phyloP scores from a whole-genome alignment of 2,888 invertebrate genomes.

The Chorisops tibialis region DNA sequence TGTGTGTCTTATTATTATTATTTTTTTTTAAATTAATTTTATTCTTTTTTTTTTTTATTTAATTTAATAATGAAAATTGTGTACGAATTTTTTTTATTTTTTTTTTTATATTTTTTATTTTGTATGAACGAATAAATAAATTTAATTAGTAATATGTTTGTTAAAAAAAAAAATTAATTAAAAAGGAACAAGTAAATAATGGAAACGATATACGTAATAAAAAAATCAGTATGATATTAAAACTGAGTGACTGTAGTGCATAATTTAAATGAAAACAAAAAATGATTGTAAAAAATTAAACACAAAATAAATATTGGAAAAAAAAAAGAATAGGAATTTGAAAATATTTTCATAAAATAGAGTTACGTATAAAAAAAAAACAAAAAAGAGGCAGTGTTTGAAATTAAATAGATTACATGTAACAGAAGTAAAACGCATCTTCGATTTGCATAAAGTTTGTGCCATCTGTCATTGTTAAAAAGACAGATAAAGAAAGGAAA shows the following conservation, averaged over 20 bases:
- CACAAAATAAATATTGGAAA: neutral
- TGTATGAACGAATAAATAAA: neutral
- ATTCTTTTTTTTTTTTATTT: slow-evolving; percentile 23
- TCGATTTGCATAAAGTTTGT: slow-evolving; percentile 24
- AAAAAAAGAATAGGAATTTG: neutral
- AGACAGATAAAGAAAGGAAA: neutral
- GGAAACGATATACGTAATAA: slow-evolving; percentile 1
- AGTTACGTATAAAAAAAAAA: slow-evolving; percentile 3
- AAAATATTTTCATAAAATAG: neutral
- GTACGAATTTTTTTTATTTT: slow-evolving; percentile 23
- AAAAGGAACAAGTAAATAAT: slow-evolving; percentile 8
- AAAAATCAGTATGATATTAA: neutral
- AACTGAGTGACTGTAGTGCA: neutral
- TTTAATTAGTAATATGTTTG: slow-evolving; percentile 5
- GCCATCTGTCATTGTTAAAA: slow-evolving; percentile 3
- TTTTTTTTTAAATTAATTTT: neutral
- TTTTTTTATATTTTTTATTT: slow-evolving; percentile 22
- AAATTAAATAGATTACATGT: too few relatives aligned
- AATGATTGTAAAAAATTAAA: neutral
- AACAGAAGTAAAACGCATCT: slow-evolving; percentile 4
- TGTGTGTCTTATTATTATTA: slow-evolving; percentile 18
- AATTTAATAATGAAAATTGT: slow-evolving; percentile 9
- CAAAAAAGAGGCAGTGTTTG: slow-evolving; percentile 15
- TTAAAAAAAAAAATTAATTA: neutral
- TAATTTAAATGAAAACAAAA: neutral